phyloP scores from a whole-genome alignment of 2,797 vertebrate genomes.

The Graptemys geographica region DNA sequence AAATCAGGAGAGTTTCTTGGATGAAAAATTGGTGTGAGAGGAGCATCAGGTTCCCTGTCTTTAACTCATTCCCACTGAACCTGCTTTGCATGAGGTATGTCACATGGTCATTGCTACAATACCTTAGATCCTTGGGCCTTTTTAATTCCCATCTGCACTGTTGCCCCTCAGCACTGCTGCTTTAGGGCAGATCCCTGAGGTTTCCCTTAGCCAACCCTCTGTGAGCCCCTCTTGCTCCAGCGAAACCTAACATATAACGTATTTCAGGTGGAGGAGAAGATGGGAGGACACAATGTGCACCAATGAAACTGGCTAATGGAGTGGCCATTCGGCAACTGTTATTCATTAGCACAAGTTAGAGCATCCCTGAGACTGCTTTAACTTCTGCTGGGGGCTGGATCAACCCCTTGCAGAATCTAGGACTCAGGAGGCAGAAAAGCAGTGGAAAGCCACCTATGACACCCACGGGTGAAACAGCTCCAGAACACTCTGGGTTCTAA shows the following conservation, averaged over 20 bases:
- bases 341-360: background rate
- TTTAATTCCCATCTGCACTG: background rate
- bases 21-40: rapidly evolving
- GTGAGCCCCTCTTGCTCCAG: background rate
- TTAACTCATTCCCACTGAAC: background rate
- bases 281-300: background rate
- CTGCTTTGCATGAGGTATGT: background rate
- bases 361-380: background rate
- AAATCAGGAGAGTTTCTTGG: rapidly evolving
- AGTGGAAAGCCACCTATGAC: background rate
- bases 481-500: background rate
- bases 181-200: background rate
- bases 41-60: background rate
- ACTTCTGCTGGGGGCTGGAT: background rate
- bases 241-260: background rate
- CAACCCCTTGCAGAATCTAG: rapidly evolving
- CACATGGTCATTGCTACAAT: background rate
- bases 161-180: background rate
- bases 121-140: background rate
- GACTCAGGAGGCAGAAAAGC: background rate
- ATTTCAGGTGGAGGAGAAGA: background rate
- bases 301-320: background rate
- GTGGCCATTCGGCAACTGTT: background rate
- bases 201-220: background rate
- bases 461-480: background rate